Percentiles rank a stretch among this genome's conserved stretches.
Evolutionary conservation across 2,888 invertebrate species (phyloP).

Genomic region (Coelinius sp.): DNA sequence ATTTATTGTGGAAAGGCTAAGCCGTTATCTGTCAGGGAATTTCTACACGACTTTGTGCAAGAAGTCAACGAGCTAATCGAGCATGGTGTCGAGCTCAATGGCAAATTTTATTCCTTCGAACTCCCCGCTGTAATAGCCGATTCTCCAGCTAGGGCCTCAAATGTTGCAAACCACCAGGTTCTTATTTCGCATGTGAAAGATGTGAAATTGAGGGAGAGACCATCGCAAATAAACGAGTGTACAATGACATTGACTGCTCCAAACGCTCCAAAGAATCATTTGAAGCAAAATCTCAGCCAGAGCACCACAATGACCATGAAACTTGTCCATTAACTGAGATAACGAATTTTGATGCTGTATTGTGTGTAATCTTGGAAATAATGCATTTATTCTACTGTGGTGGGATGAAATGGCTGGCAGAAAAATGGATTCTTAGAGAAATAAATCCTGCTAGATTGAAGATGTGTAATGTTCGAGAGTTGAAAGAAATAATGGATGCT

Average conservation of each 20-base stretch:
- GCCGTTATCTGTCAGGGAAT: slow-evolving; percentile 32
- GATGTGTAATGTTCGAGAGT: background rate
- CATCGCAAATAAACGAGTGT: slow-evolving; percentile 39
- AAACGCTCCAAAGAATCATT: slow-evolving; percentile 40
- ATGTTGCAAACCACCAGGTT: slow-evolving; percentile 40
- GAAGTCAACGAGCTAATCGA: slow-evolving; percentile 34
- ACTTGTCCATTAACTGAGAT: background rate
- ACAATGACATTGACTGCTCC: slow-evolving; percentile 38
- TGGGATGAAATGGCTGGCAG: slow-evolving; percentile 2
- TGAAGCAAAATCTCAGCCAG: slow-evolving; percentile 35
- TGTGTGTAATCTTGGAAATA: background rate
- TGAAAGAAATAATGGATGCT: background rate
- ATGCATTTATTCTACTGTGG: background rate
- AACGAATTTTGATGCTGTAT: background rate
- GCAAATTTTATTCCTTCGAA: slow-evolving; percentile 33
- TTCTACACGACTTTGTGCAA: slow-evolving; percentile 40
- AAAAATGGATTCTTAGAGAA: background rate
- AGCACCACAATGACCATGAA: slow-evolving; percentile 34
- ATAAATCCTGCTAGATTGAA: background rate
- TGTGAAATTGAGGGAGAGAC: slow-evolving; percentile 38
- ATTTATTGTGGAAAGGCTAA: slow-evolving; percentile 38
- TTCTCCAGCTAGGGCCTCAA: slow-evolving; percentile 43
- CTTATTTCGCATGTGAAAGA: slow-evolving; percentile 44
- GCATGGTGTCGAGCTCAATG: slow-evolving; percentile 29
- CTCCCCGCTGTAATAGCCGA: slow-evolving; percentile 42